Conservation (phyloP, 2,113 vertebrate species). For the Syngnathoides biaculeatus region DNA sequence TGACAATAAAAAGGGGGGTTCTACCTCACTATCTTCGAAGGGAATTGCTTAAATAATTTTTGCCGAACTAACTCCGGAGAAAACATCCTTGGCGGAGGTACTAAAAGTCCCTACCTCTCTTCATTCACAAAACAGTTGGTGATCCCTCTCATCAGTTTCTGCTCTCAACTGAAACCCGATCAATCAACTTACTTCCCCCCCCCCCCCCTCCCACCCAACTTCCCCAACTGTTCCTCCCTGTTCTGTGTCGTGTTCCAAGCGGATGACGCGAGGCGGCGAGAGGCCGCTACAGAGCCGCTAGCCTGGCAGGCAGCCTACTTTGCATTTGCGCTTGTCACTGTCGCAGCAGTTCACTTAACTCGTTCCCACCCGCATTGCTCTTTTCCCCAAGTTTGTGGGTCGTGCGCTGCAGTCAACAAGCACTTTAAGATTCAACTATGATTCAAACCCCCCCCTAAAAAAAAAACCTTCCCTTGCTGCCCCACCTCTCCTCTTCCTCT, state of each 20-base stretch:
- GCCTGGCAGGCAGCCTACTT: constrained; percentile 83
- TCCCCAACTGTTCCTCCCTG: constrained; percentile 36
- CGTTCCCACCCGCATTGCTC: constrained; percentile 64
- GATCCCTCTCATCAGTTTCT: constrained; percentile 32
- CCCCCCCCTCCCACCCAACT: constrained; percentile 16
- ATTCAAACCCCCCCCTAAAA: neutral
- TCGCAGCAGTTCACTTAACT: constrained; percentile 80
- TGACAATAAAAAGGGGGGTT: neutral
- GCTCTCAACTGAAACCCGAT: constrained; percentile 35
- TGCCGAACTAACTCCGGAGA: neutral
- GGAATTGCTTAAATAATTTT: neutral
- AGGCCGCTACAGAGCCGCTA: constrained; percentile 76
- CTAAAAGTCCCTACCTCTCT: constrained; percentile 29
- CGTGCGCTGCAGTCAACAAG: constrained; percentile 6
- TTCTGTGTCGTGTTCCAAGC: constrained; percentile 57
- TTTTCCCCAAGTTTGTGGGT: neutral
- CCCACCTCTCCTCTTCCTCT: constrained; percentile 34
- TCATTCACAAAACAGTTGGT: constrained; percentile 32
- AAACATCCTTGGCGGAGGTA: constrained; percentile 4
- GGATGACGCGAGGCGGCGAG: constrained; percentile 77
- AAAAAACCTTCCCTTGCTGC: constrained; percentile 21
- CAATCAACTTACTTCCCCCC: constrained; percentile 41
- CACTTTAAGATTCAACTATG: constrained; percentile 18
- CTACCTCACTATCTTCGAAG: neutral
- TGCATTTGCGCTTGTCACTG: constrained; percentile 81